Evolutionary conservation across 2,113 vertebrate genomes (phyloP).

Genomic region (Catharus fuscescens): DNA sequence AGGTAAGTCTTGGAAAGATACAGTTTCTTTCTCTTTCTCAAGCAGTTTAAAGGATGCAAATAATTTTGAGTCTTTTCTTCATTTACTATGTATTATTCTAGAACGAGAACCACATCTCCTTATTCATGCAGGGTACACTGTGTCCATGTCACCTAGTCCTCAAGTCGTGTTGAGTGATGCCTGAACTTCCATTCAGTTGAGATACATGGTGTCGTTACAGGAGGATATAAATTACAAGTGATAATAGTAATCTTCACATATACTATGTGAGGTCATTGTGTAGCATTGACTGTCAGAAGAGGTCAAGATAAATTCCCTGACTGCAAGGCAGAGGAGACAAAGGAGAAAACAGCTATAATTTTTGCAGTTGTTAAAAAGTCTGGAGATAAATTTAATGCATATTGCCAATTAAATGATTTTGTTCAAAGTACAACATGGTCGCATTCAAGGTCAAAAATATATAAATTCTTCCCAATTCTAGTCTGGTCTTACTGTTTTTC

Average conservation of each 20-base stretch:
- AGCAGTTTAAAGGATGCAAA: not conserved
- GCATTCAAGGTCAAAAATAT: not conserved
- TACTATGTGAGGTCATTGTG: not conserved
- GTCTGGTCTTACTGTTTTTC: not conserved
- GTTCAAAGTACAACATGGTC: not conserved
- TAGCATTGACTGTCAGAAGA: not conserved
- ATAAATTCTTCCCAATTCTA: not conserved
- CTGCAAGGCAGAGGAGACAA: not conserved
- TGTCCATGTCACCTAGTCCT: not conserved
- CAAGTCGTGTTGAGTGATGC: not conserved
- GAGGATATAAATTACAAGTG: not conserved
- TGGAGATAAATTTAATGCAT: not conserved
- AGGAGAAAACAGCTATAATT: constrained; percentile 12
- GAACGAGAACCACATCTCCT: not conserved
- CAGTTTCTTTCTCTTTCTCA: not conserved
- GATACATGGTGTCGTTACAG: not conserved
- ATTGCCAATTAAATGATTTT: not conserved
- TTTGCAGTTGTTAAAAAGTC: not conserved
- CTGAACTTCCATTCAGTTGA: not conserved
- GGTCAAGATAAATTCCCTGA: not conserved
- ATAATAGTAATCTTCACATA: not conserved
- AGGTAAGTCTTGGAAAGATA: constrained; percentile 23
- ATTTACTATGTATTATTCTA: not conserved
- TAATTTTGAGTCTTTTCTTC: not conserved
- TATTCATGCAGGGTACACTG: not conserved